Conservation (phyloP, 2,113 vertebrate genomes). For the Falcunculus frontatus region DNA sequence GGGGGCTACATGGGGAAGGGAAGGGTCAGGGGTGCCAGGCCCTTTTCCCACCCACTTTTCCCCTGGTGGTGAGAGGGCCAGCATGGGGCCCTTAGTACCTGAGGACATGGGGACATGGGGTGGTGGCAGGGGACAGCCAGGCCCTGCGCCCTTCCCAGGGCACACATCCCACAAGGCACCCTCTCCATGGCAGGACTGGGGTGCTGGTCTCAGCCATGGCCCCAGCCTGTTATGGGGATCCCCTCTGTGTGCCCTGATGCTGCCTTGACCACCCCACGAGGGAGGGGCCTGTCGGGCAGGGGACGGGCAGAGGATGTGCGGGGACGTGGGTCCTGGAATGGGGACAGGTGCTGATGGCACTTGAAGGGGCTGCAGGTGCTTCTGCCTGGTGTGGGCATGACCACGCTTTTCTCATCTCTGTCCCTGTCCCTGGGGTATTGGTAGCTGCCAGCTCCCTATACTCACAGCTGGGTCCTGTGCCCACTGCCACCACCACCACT, state of each 20-base stretch:
- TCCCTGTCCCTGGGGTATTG: not conserved
- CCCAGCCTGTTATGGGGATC: not conserved
- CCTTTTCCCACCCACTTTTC: not conserved
- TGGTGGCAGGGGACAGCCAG: not conserved
- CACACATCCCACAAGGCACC: not conserved
- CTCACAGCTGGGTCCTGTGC: not conserved
- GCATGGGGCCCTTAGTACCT: not conserved
- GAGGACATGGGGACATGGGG: not conserved
- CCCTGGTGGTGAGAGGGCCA: not conserved
- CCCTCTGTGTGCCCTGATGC: not conserved
- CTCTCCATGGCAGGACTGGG: not conserved
- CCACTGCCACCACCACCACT: not conserved
- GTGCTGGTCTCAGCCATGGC: not conserved
- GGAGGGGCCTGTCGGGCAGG: not conserved
- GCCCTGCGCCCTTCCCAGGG: no score
- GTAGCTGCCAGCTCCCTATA: not conserved
- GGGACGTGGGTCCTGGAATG: not conserved
- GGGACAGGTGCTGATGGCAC: not conserved
- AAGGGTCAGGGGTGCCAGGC: not conserved
- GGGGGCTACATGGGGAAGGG: not conserved
- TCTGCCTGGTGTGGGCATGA: not conserved
- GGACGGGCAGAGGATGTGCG: not conserved
- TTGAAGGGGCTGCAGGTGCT: not conserved
- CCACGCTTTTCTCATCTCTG: not conserved
- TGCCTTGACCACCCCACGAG: not conserved